Conservation (phyloP, 2,888 invertebrate species). For the Liopterus haemorrhoidalis region DNA sequence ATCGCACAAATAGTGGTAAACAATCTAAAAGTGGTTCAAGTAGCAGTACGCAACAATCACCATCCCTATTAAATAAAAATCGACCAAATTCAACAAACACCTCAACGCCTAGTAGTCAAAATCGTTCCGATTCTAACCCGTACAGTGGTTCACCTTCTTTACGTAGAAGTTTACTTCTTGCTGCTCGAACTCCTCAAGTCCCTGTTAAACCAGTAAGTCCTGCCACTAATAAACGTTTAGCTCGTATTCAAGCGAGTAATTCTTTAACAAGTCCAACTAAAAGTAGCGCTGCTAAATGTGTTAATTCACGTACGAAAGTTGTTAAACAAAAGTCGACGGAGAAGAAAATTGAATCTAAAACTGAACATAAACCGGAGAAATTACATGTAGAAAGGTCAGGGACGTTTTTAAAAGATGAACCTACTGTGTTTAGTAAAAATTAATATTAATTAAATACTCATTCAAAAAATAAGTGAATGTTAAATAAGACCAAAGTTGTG, state of each 20-base stretch:
- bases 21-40: constrained; percentile 24
- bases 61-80: constrained; percentile 30
- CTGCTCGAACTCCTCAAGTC: constrained; percentile 50
- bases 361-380: constrained; percentile 28
- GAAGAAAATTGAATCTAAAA: constrained; percentile 38
- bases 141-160: constrained; percentile 46
- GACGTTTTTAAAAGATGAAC: constrained; percentile 70
- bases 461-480: no score
- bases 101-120: constrained; percentile 11
- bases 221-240: constrained; percentile 27
- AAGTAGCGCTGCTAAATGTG: constrained; percentile 54
- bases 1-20: constrained; percentile 15
- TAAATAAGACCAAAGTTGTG: no score
- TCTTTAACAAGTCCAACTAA: constrained; percentile 54
- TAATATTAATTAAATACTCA: no score
- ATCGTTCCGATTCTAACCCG: constrained; percentile 30
- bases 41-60: constrained; percentile 32
- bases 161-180: constrained; percentile 49
- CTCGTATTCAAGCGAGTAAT: constrained; percentile 16
- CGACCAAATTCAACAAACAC: constrained; percentile 8
- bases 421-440: constrained; percentile 55
- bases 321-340: not conserved
- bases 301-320: constrained; percentile 29
- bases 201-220: constrained; percentile 45
- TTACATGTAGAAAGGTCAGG: constrained; percentile 57